phyloP scores from a whole-genome alignment of 2,113 vertebrate genomes.

The Collichthys lucidus region DNA sequence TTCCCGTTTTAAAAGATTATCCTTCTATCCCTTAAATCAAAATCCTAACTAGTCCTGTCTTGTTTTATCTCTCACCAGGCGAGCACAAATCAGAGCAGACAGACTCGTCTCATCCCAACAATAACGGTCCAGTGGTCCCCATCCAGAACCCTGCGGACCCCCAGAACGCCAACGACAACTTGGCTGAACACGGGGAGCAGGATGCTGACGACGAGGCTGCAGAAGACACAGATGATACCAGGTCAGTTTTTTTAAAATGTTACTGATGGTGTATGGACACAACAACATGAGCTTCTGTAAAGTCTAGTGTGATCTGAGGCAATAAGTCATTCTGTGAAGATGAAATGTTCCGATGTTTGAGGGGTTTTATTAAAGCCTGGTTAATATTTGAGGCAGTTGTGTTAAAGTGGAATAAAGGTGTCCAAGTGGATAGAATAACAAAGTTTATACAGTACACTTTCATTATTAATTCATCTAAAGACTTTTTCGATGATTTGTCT shows the following conservation, averaged over 20 bases:
- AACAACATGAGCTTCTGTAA: neutral
- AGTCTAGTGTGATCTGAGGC: neutral
- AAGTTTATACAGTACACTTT: no score
- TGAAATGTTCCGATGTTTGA: neutral
- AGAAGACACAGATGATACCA: conserved; percentile 96
- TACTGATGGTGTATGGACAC: no score
- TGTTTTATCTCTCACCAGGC: conserved; percentile 45
- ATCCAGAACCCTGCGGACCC: conserved; percentile 43
- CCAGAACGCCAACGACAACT: conserved; percentile 43
- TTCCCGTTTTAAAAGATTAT: neutral
- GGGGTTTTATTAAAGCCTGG: no score
- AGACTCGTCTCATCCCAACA: conserved; percentile 56
- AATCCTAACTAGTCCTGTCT: neutral
- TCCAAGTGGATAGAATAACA: neutral
- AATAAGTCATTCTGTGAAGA: neutral
- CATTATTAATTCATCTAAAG: no score
- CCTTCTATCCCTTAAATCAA: neutral
- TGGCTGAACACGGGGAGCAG: conserved; percentile 87
- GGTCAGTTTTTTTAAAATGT: conserved; percentile 46
- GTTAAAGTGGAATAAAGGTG: neutral
- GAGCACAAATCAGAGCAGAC: conserved; percentile 65
- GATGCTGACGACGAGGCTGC: conserved; percentile 95
- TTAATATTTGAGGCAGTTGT: neutral
- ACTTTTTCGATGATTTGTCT: no score
- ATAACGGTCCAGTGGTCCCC: conserved; percentile 71